A percentile compares a stretch with the other conserved stretches of the same genome.
Conservation (phyloP, 2,888 invertebrate genomes). For the Lasioglossum lativentre region DNA sequence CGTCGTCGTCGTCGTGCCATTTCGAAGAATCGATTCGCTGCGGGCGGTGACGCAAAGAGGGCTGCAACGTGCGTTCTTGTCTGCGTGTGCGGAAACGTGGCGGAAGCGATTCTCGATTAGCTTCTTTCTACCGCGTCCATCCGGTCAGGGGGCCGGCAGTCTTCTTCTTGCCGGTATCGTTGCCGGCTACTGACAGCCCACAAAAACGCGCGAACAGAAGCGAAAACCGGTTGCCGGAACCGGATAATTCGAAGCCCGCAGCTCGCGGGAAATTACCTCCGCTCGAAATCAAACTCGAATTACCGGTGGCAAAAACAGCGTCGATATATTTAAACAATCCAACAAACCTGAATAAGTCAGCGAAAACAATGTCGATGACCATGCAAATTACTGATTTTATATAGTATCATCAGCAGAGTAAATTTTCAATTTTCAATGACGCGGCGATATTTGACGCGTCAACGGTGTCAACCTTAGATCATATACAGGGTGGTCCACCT, state of each 20-base stretch:
- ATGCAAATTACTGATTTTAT: too few species aligned
- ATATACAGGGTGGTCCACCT: too few species aligned
- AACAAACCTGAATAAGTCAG: neutral
- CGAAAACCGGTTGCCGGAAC: neutral
- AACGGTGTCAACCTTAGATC: too few species aligned
- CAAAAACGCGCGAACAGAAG: conserved; percentile 15
- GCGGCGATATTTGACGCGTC: neutral
- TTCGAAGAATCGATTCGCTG: conserved; percentile 38
- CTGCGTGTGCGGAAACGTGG: neutral
- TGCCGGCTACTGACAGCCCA: conserved; percentile 9
- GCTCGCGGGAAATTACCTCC: conserved; percentile 23
- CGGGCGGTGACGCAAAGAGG: conserved; percentile 32
- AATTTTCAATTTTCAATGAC: neutral
- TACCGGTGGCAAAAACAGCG: neutral
- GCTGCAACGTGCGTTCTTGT: neutral
- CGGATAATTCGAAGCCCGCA: neutral
- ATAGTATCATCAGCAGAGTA: too few species aligned
- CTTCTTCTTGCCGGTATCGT: neutral
- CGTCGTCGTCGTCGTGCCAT: conserved; percentile 26
- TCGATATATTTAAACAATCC: neutral
- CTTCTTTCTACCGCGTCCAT: conserved; percentile 36
- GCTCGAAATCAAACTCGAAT: neutral
- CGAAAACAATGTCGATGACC: too few species aligned
- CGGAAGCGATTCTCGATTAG: conserved; percentile 41
- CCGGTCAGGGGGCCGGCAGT: neutral